These are phyloP conservation scores for Monarcha castaneiventris DNA, from an alignment of 2,113 vertebrate genomes.

Conservation along the genomic window DNA sequence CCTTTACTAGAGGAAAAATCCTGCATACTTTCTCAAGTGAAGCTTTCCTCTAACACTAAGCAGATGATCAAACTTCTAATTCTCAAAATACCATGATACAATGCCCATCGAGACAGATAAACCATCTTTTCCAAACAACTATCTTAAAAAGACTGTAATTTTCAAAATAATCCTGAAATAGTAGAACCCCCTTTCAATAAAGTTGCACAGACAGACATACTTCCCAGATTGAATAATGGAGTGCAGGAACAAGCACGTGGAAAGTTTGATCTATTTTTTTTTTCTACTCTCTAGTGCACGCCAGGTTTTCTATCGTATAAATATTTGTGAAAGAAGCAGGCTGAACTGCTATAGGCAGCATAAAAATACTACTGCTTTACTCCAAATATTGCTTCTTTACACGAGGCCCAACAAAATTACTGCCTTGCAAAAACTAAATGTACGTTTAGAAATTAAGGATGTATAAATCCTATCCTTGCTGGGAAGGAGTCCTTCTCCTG, in stretches of 20 bases:
- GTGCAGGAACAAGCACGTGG: constrained; percentile 41
- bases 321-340: neutral
- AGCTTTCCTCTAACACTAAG: neutral
- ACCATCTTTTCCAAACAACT: neutral
- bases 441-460: constrained; percentile 2
- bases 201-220: constrained; percentile 19
- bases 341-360: neutral
- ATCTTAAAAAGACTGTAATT: neutral
- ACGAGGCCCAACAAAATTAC: neutral
- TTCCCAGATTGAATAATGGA: constrained; percentile 53
- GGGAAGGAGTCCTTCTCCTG: neutral
- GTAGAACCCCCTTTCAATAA: neutral
- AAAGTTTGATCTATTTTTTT: constrained; percentile 47
- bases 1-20: neutral
- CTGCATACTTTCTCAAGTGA: neutral
- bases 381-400: neutral
- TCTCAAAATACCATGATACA: neutral
- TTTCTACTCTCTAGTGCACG: neutral
- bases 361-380: neutral
- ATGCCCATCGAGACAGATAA: neutral
- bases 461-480: neutral
- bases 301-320: constrained; percentile 29
- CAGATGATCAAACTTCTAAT: neutral
- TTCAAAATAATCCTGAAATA: neutral
- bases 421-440: neutral